These are phyloP conservation scores for Bolinopsis microptera DNA, from an alignment of 37 sponge, comb jelly and placozoan genomes.

Conservation along the genomic window DNA sequence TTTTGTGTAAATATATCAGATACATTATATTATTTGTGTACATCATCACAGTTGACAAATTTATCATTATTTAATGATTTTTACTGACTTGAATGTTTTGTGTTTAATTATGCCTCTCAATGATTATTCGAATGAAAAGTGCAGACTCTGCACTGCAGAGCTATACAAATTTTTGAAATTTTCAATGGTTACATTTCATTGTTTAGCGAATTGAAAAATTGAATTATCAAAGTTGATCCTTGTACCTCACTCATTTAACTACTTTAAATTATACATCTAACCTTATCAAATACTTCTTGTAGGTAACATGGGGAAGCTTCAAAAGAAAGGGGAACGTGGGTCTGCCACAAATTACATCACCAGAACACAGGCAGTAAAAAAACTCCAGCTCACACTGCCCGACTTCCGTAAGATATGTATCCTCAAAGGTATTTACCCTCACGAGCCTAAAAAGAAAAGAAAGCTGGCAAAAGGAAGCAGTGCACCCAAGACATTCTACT, in stretches of 20 bases:
- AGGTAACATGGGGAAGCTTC: slow-evolving; percentile 55
- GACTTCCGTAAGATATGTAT: slow-evolving; percentile 94
- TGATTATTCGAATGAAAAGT: too few relatives aligned
- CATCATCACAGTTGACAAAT: neutral
- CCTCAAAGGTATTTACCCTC: slow-evolving; percentile 96
- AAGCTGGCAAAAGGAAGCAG: slow-evolving; percentile 87
- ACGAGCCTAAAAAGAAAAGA: slow-evolving; percentile 87
- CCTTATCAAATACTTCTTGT: too few relatives aligned
- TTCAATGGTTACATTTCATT: too few relatives aligned
- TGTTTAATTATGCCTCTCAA: too few relatives aligned
- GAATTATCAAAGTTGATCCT: too few relatives aligned
- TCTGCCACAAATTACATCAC: slow-evolving; percentile 89
- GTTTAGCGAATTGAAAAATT: too few relatives aligned
- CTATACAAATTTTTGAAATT: too few relatives aligned
- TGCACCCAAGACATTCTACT: slow-evolving; percentile 93
- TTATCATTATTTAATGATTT: neutral
- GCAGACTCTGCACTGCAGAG: too few relatives aligned
- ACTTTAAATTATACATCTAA: too few relatives aligned
- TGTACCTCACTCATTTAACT: too few relatives aligned
- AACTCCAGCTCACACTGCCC: slow-evolving; percentile 86
- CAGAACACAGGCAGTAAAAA: slow-evolving; percentile 84
- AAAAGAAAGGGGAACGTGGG: slow-evolving; percentile 87
- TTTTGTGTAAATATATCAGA: neutral
- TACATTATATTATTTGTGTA: neutral
- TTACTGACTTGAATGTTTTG: neutral